phyloP scores from a whole-genome alignment of 2,113 vertebrate species.

The Tragulus kanchil region DNA sequence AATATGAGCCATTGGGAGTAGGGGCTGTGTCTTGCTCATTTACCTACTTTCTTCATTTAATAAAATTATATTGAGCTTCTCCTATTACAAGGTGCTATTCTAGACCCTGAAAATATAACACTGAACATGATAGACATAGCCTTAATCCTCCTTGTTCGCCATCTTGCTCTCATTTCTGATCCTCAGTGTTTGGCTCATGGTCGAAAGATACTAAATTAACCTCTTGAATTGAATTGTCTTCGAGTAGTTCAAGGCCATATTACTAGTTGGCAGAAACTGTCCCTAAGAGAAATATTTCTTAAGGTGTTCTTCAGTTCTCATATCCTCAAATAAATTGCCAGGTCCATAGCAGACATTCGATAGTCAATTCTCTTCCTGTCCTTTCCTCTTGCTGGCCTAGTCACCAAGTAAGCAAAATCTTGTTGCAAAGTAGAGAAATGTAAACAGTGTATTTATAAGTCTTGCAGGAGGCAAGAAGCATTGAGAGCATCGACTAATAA shows the following conservation, averaged over 20 bases:
- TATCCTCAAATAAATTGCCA: not conserved
- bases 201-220: slow-evolving; percentile 20
- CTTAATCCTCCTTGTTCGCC: not conserved
- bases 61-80: slow-evolving; percentile 31
- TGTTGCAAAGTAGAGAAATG: not conserved
- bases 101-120: not conserved
- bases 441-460: not conserved
- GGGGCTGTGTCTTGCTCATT: not conserved
- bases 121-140: not conserved
- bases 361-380: not conserved
- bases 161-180: slow-evolving; percentile 24
- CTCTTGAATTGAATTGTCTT: not conserved
- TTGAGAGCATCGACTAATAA: not conserved
- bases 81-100: not conserved
- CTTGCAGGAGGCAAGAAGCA: not conserved
- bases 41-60: not conserved
- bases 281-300: slow-evolving; percentile 11
- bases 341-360: not conserved
- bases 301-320: not conserved
- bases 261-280: not conserved
- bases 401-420: slow-evolving; percentile 32
- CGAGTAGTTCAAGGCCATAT: not conserved
- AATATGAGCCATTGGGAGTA: not conserved
- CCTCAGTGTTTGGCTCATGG: not conserved
- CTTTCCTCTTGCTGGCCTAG: not conserved